These are phyloP conservation scores for Bradypodion ventrale DNA, from an alignment of 2,797 vertebrate genomes.

Conservation along the genomic window DNA sequence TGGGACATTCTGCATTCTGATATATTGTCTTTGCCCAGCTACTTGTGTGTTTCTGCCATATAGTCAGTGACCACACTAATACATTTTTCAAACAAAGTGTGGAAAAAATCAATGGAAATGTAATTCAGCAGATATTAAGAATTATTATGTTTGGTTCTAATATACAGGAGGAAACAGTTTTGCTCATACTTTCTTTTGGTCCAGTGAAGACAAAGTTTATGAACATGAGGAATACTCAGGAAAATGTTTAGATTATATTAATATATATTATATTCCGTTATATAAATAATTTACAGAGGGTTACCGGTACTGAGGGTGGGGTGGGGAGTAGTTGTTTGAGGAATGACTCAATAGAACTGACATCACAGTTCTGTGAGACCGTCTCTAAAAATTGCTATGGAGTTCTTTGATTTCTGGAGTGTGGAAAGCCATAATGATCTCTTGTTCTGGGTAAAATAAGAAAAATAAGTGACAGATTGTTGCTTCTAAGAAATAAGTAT, in stretches of 20 bases:
- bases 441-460: neutral
- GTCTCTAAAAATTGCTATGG: neutral
- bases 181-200: constrained; percentile 10
- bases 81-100: neutral
- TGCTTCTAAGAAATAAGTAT: constrained; percentile 9
- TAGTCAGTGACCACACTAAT: neutral
- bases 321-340: neutral
- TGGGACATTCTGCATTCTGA: neutral
- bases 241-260: neutral
- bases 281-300: constrained; percentile 34
- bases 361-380: neutral
- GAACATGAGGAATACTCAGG: neutral
- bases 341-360: neutral
- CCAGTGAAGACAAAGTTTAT: neutral
- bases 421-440: constrained; percentile 1
- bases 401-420: neutral
- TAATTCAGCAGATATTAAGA: neutral
- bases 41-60: no score
- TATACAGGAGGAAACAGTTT: neutral
- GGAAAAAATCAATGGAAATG: neutral
- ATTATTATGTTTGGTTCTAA: neutral
- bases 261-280: neutral
- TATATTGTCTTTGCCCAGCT: neutral
- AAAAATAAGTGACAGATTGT: neutral
- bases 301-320: neutral